These are phyloP conservation scores for Heterocephalus glaber DNA, from an alignment of 2,113 vertebrate species.

Conservation along the genomic window DNA sequence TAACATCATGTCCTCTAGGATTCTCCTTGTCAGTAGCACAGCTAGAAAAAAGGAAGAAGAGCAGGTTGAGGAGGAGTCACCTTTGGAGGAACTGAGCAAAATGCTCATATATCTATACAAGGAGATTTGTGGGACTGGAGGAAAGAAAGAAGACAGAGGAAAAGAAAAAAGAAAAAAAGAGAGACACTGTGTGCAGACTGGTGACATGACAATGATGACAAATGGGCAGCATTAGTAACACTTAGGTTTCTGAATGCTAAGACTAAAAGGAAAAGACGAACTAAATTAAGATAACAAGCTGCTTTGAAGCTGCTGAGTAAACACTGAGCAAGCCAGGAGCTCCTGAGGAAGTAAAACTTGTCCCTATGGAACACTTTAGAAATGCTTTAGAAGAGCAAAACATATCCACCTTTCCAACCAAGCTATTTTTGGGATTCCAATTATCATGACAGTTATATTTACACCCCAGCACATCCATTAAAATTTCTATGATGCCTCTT, in stretches of 20 bases:
- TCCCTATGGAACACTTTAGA: not conserved
- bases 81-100: not conserved
- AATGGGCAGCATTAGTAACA: not conserved
- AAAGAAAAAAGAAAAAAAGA: not conserved
- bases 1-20: not conserved
- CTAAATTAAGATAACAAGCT: not conserved
- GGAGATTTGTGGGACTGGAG: not conserved
- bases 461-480: not conserved
- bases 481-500: not conserved
- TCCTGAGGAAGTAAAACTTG: not conserved
- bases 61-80: not conserved
- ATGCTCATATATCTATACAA: not conserved
- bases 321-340: not conserved
- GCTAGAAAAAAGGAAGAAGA: not conserved
- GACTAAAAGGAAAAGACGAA: slow-evolving; percentile 9
- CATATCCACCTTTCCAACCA: not conserved
- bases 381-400: slow-evolving; percentile 28
- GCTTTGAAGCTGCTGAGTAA: not conserved
- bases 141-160: not conserved
- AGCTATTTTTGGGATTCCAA: slow-evolving; percentile 1
- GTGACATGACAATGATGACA: not conserved
- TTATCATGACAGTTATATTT: not conserved
- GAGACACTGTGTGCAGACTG: not conserved
- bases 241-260: not conserved
- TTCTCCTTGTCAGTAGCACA: not conserved